These are phyloP conservation scores for Noctua janthina DNA, from an alignment of 2,888 invertebrate genomes.

Conservation along the genomic window DNA sequence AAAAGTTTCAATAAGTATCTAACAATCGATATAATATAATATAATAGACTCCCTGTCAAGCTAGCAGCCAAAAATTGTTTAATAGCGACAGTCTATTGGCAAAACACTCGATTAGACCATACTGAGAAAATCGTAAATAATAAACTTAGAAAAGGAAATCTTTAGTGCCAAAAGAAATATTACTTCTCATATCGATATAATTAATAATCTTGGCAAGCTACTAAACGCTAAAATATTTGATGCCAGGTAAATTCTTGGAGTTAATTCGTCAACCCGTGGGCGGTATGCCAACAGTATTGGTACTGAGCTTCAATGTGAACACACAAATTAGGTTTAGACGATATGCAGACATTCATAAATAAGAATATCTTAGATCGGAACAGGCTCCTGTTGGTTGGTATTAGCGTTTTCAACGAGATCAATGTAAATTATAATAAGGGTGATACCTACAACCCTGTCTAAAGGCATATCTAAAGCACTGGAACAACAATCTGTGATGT, in stretches of 20 bases:
- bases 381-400: constrained; percentile 5
- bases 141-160: not conserved
- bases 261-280: constrained; percentile 40
- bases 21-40: constrained; percentile 2
- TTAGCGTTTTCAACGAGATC: constrained; percentile 13
- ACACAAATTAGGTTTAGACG: constrained; percentile 50
- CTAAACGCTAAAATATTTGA: constrained; percentile 35
- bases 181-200: constrained; percentile 25
- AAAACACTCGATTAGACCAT: not conserved
- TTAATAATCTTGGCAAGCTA: constrained; percentile 49
- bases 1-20: not conserved
- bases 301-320: constrained; percentile 12
- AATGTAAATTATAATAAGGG: not conserved
- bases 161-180: constrained; percentile 28
- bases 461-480: not conserved
- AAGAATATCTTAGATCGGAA: constrained; percentile 41
- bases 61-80: constrained; percentile 18
- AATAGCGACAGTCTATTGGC: constrained; percentile 1
- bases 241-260: constrained; percentile 55
- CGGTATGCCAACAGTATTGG: constrained; percentile 45
- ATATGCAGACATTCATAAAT: constrained; percentile 38
- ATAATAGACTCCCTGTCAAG: not conserved
- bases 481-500: not conserved
- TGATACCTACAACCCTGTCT: not conserved
- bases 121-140: constrained; percentile 1